Conservation (phyloP, 2,888 invertebrate genomes). For the Litoditis marina region DNA sequence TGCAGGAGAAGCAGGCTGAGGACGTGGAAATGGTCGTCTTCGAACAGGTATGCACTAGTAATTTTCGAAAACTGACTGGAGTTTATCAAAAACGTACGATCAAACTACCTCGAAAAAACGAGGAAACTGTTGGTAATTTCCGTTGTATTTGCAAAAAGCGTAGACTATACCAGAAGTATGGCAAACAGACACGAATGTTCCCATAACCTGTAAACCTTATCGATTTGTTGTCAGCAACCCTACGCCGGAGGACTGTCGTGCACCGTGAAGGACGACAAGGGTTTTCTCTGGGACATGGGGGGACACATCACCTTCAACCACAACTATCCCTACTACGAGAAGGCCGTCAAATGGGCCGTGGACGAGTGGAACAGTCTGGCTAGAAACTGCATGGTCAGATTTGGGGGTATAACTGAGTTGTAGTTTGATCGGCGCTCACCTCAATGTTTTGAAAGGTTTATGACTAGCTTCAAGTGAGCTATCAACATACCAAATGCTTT, state of each 20-base stretch:
- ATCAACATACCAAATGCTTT: too few species aligned
- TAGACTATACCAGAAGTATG: too few species aligned
- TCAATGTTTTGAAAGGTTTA: too few species aligned
- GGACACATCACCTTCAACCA: conserved; percentile 61
- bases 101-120: too few species aligned
- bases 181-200: too few species aligned
- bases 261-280: conserved; percentile 57
- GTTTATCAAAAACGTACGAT: too few species aligned
- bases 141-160: too few species aligned
- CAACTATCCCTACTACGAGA: conserved; percentile 60
- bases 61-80: too few species aligned
- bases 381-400: conserved; percentile 54
- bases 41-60: conserved; percentile 45
- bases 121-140: too few species aligned
- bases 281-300: conserved; percentile 62
- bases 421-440: not conserved
- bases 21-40: conserved; percentile 53
- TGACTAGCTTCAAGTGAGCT: too few species aligned
- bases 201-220: too few species aligned
- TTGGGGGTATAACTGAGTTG: too few species aligned
- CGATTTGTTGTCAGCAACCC: conserved; percentile 27
- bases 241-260: conserved; percentile 58
- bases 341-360: conserved; percentile 59
- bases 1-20: conserved; percentile 41
- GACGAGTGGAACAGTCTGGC: conserved; percentile 59